These are phyloP conservation scores for Hermaeophaga mercurialis DNA, from an alignment of 2,888 invertebrate species.

Conservation along the genomic window DNA sequence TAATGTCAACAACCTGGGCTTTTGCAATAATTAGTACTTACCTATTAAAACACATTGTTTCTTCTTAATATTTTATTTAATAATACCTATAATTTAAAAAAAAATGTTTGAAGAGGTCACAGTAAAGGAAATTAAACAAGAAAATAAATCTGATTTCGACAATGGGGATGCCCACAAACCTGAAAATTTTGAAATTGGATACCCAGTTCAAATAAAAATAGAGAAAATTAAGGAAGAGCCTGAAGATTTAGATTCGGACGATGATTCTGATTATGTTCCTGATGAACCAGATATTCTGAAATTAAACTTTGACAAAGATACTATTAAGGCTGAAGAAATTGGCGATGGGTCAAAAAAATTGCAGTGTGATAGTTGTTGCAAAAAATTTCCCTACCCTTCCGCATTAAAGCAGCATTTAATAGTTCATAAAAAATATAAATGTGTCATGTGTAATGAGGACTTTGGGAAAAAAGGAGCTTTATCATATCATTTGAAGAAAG, in stretches of 20 bases:
- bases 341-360: not conserved
- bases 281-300: not conserved
- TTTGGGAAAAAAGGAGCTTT: not conserved
- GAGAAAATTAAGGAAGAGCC: constrained; percentile 4
- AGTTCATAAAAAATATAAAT: not conserved
- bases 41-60: too few relatives aligned
- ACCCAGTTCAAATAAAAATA: not conserved
- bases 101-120: not conserved
- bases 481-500: not conserved
- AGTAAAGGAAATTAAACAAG: not conserved
- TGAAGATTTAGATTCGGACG: not conserved
- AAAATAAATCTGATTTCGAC: not conserved
- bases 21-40: too few relatives aligned
- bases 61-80: too few relatives aligned
- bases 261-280: not conserved
- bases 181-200: not conserved
- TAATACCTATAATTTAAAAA: not conserved
- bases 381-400: not conserved
- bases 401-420: not conserved
- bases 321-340: not conserved
- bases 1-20: too few relatives aligned
- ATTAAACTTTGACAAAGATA: not conserved
- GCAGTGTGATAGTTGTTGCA: not conserved
- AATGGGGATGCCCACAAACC: not conserved
- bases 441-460: not conserved